Evolutionary conservation across 2,888 invertebrate genomes (phyloP).

Genomic region (Elmis aenea): DNA sequence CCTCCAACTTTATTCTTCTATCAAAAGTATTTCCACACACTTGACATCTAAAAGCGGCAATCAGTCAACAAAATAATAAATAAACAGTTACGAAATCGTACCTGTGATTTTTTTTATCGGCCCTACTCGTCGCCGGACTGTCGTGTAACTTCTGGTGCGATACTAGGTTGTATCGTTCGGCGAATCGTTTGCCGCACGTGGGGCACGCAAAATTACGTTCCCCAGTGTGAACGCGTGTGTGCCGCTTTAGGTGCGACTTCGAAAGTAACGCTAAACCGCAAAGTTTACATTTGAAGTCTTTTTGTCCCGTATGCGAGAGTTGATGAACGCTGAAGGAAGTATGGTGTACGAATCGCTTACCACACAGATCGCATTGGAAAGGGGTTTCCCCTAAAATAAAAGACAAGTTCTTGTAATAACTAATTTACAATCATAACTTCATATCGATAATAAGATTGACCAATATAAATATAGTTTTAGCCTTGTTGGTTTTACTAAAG

Average conservation of each 20-base stretch:
- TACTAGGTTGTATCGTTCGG: conserved; percentile 49
- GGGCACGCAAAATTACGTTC: conserved; percentile 56
- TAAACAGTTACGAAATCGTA: conserved; percentile 5
- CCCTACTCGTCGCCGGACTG: background rate
- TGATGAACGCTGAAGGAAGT: conserved; percentile 67
- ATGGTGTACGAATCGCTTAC: conserved; percentile 54
- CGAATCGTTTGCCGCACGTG: conserved; percentile 57
- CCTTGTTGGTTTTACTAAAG: background rate
- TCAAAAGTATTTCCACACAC: conserved; percentile 34
- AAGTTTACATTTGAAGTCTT: conserved; percentile 55
- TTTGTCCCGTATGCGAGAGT: conserved; percentile 58
- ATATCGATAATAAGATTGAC: background rate
- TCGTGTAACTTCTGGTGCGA: conserved; percentile 36
- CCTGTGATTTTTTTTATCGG: conserved; percentile 15
- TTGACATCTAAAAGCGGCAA: conserved; percentile 27
- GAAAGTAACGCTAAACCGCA: conserved; percentile 60
- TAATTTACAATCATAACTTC: background rate
- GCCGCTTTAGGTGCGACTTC: conserved; percentile 62
- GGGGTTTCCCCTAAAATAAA: conserved; percentile 35
- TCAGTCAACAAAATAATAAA: conserved; percentile 3
- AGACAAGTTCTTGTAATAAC: conserved; percentile 8
- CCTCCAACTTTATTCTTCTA: conserved; percentile 34
- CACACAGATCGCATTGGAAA: conserved; percentile 41
- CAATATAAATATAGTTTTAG: no score
- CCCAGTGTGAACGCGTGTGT: conserved; percentile 62